phyloP scores from a whole-genome alignment of 1,140 invertebrate species.

The Ceratina calcarata region DNA sequence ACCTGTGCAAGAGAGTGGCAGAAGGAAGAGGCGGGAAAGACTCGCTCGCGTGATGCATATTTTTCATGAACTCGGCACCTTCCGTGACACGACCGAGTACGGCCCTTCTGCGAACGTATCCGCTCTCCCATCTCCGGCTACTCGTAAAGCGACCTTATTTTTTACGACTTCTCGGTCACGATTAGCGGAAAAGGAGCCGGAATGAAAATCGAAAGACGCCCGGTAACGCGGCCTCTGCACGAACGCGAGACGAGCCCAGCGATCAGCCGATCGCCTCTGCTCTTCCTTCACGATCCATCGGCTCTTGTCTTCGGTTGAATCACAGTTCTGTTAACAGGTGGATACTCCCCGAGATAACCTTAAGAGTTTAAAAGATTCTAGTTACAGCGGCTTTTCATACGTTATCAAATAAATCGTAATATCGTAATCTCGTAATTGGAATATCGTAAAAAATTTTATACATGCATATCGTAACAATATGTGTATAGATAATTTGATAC shows the following conservation, averaged over 20 bases:
- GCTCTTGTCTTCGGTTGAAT: neutral
- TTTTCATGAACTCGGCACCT: constrained; percentile 77
- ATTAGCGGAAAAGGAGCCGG: constrained; percentile 73
- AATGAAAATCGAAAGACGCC: constrained; percentile 68
- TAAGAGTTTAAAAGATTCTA: too few species aligned
- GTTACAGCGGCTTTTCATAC: too few species aligned
- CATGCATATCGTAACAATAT: too few species aligned
- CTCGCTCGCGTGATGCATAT: constrained; percentile 76
- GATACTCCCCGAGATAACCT: too few species aligned
- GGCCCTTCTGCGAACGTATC: constrained; percentile 75
- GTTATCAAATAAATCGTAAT: too few species aligned
- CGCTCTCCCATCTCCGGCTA: constrained; percentile 74
- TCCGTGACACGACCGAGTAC: constrained; percentile 75
- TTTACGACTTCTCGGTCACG: constrained; percentile 76
- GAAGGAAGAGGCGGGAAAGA: constrained; percentile 51
- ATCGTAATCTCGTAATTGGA: too few species aligned
- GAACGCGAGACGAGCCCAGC: constrained; percentile 18
- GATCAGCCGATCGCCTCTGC: constrained; percentile 3
- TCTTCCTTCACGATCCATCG: neutral
- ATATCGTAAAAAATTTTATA: too few species aligned
- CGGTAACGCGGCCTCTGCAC: constrained; percentile 25
- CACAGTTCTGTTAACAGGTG: neutral
- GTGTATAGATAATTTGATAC: too few species aligned
- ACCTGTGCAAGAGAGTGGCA: constrained; percentile 7
- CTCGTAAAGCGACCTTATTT: constrained; percentile 78